A percentile compares a stretch with the other conserved stretches of the same genome.
phyloP scores from a whole-genome alignment of 2,888 invertebrate genomes.

The Amaurobius ferox region DNA sequence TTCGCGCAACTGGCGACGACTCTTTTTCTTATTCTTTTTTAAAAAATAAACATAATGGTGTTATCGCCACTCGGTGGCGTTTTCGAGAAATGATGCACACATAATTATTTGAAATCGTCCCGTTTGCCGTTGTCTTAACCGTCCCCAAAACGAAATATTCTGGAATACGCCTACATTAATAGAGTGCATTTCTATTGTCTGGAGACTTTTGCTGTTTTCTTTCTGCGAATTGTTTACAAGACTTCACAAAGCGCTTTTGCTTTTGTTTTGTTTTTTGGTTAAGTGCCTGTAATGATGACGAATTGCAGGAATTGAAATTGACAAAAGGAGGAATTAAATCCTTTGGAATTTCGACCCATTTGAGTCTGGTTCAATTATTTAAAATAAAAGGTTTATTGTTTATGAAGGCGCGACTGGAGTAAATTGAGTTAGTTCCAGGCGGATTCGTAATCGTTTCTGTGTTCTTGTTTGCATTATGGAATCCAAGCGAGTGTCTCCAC shows the following conservation, averaged over 20 bases:
- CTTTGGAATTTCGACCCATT: neutral
- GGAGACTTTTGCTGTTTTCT: neutral
- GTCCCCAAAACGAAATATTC: too few species aligned
- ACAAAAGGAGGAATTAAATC: neutral
- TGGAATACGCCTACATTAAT: neutral
- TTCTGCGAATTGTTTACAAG: neutral
- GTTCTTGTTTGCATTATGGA: too few species aligned
- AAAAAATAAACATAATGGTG: too few species aligned
- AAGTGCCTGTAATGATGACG: neutral
- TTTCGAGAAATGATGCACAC: too few species aligned
- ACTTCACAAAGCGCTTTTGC: neutral
- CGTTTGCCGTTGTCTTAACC: neutral
- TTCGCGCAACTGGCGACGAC: too few species aligned
- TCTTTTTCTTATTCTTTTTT: too few species aligned
- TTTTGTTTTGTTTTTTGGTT: neutral
- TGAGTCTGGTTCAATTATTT: neutral
- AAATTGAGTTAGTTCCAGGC: too few species aligned
- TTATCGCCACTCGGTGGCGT: too few species aligned
- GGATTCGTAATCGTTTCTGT: too few species aligned
- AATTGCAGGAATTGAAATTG: neutral
- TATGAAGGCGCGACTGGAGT: neutral
- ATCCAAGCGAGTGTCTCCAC: too few species aligned
- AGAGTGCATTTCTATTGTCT: neutral
- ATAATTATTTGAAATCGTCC: neutral
- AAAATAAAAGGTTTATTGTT: neutral